Base-by-base conservation (phyloP, 2,888 invertebrate genomes). In the Philhelius pedissequus region DNA sequence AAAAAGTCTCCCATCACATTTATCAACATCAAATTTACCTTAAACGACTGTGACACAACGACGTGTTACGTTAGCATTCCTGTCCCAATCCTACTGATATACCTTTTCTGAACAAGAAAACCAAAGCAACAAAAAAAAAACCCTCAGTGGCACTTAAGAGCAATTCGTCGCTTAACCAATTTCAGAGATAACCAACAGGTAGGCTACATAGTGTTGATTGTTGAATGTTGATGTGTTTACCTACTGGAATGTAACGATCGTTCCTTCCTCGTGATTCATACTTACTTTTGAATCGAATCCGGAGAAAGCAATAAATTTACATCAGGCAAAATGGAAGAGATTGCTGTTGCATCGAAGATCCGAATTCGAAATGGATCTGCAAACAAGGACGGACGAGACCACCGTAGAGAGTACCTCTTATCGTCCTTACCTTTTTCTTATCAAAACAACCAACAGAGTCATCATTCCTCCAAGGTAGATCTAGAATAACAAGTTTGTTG, bases 401-500 rank as follows among this genome's bases (percentile, higher is more conserved):
- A 84, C 84, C 84, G 48, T 45, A 20, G 84, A 64, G 75, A 43
- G 48, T n/a, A n/a, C 45, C 64, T 71, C 75, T 84, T 76, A 84
- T 80, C 83, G 79, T 54, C 64, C 75, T 43, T 54, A 80, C 54
- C 70, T 76, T 80, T 71, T 62, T 27, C 80, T 84, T 84, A 84
- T 84, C 84, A 84, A 70, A 84, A 84, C 80, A 84, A 80, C 71
- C 80, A 80, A 84, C 75, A 80, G 71, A 84, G 84, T 71, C 84
- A 80, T 84, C 66, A 71, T 74, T 80, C 54, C 6, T 80, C 54
- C 6, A 64, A 52, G 54, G 35, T 38, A 38, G 40, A 27, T 60
- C 38, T 76, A 35, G 32, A 20, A 22, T 60, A 80, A 84, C 84
- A 76, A 68, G 84, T 84, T 71, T 70, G 75, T 79, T 79, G 66